phyloP scores from a whole-genome alignment of 1,140 invertebrate species.

The Tetranychus urticae region DNA sequence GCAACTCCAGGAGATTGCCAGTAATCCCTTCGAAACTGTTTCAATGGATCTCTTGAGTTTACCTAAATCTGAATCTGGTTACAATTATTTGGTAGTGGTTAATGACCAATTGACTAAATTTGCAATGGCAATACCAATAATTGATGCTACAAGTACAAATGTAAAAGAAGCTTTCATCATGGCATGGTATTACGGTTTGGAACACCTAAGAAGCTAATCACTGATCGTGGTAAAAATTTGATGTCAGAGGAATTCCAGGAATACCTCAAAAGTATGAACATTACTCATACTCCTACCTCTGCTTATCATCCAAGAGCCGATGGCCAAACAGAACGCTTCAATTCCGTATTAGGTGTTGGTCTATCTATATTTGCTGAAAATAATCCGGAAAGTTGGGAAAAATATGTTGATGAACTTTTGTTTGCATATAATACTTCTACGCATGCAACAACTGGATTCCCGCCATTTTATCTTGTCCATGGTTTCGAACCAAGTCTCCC shows the following conservation, averaged over 20 bases:
- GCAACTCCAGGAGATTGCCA: not conserved
- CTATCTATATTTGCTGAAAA: not conserved
- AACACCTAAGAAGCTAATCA: not conserved
- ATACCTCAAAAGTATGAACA: not conserved
- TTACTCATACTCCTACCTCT: not conserved
- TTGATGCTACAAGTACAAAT: not conserved
- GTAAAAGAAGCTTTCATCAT: not conserved
- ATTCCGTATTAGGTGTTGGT: not conserved
- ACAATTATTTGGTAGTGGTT: not conserved
- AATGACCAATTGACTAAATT: not conserved
- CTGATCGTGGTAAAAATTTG: not conserved
- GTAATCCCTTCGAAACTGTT: not conserved
- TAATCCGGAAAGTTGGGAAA: not conserved
- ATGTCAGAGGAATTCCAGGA: not conserved
- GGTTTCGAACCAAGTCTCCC: not conserved
- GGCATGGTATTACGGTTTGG: not conserved
- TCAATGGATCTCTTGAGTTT: not conserved
- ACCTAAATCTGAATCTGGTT: not conserved
- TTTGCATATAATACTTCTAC: not conserved
- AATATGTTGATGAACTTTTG: not conserved
- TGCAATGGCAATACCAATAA: not conserved
- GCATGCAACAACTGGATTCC: not conserved
- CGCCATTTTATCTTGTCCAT: not conserved
- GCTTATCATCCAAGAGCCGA: not conserved
- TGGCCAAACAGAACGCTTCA: not conserved